Percentiles rank a stretch among this genome's conserved stretches.
These are phyloP conservation scores for Malurus elegans DNA, from an alignment of 2,113 vertebrate species.

Conservation along the genomic window DNA sequence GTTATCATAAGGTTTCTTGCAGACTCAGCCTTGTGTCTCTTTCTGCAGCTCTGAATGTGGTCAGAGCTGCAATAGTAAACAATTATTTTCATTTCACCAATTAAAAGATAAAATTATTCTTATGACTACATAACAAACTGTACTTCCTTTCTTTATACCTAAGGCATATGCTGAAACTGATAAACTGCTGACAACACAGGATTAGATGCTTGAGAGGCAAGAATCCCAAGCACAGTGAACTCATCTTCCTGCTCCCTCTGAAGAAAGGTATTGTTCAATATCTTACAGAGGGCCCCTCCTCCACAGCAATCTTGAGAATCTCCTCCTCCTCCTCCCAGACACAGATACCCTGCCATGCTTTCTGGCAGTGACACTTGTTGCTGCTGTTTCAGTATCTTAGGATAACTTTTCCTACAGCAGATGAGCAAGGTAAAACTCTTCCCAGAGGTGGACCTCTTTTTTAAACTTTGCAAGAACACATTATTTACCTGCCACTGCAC, in stretches of 20 bases:
- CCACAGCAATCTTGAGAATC: background rate
- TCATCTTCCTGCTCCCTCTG: background rate
- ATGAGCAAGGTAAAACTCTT: background rate
- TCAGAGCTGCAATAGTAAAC: constrained; percentile 13
- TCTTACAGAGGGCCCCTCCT: background rate
- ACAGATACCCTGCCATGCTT: background rate
- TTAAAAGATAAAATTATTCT: constrained; percentile 40
- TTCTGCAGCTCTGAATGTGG: constrained; percentile 23
- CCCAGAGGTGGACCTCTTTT: background rate
- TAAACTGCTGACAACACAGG: background rate
- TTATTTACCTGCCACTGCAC: background rate
- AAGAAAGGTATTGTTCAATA: background rate
- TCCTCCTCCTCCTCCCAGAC: background rate
- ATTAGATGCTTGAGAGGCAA: background rate
- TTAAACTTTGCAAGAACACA: background rate
- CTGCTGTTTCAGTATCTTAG: background rate
- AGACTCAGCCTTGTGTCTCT: constrained; percentile 20
- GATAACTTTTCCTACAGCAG: background rate
- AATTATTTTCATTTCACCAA: constrained; percentile 12
- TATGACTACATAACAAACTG: constrained; percentile 45
- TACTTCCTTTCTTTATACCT: background rate
- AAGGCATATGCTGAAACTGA: background rate
- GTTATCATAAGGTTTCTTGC: constrained; percentile 31
- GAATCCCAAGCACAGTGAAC: background rate
- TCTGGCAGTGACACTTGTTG: background rate